phyloP scores from a whole-genome alignment of 2,888 invertebrate species.

The Ichneumoninae sp. region DNA sequence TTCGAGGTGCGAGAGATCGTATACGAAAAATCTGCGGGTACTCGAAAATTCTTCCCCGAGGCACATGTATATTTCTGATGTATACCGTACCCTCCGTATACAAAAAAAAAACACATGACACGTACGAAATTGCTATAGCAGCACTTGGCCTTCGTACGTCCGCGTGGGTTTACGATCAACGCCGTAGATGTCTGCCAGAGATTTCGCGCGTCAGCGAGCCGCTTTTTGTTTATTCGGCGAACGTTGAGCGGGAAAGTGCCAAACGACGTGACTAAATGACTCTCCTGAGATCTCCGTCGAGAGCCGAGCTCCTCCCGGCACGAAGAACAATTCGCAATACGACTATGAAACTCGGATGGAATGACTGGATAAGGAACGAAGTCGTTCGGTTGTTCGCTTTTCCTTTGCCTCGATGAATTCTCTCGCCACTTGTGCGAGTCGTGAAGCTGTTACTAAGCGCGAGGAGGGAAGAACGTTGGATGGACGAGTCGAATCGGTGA shows the following conservation, averaged over 20 bases:
- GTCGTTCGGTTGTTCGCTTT: constrained; percentile 27
- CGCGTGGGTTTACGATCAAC: constrained; percentile 59
- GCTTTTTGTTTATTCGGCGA: constrained; percentile 62
- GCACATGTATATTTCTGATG: constrained; percentile 32
- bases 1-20: constrained; percentile 36
- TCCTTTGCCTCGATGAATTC: constrained; percentile 25
- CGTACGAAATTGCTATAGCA: constrained; percentile 42
- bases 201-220: constrained; percentile 60
- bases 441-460: constrained; percentile 27
- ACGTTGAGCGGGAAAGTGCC: constrained; percentile 63
- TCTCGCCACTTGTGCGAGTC: constrained; percentile 20
- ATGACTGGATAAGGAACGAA: constrained; percentile 30
- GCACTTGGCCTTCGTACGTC: constrained; percentile 62
- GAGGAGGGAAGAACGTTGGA: constrained; percentile 26
- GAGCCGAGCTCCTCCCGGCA: constrained; percentile 11
- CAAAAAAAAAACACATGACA: constrained; percentile 49
- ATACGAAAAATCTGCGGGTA: constrained; percentile 61
- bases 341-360: constrained; percentile 32
- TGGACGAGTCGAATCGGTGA: constrained; percentile 65
- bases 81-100: constrained; percentile 12
- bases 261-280: constrained; percentile 55
- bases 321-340: constrained; percentile 26
- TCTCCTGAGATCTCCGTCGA: constrained; percentile 22
- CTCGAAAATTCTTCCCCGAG: constrained; percentile 53
- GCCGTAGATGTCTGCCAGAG: constrained; percentile 62